phyloP scores from a whole-genome alignment of 2,888 invertebrate species.

The Pelosia muscerda region DNA sequence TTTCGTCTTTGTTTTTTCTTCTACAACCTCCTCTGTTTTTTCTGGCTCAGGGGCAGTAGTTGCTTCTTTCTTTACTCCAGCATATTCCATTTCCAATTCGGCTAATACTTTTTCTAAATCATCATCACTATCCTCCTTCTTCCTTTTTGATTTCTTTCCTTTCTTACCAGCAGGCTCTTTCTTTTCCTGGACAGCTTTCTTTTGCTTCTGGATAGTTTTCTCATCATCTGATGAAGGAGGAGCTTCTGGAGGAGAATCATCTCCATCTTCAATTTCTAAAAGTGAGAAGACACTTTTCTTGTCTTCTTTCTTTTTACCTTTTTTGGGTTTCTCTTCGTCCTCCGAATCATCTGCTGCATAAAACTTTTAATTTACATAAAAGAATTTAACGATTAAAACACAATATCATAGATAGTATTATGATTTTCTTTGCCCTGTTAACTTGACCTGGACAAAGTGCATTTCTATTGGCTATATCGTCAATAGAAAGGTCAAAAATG shows the following conservation, averaged over 20 bases:
- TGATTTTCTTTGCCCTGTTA: too few relatives aligned
- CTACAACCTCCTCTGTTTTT: slow-evolving; percentile 68
- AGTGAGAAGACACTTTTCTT: slow-evolving; percentile 89
- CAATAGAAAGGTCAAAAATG: too few relatives aligned
- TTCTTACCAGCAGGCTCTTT: slow-evolving; percentile 88
- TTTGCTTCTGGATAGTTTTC: slow-evolving; percentile 71
- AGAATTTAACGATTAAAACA: neutral
- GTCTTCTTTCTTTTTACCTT: slow-evolving; percentile 76
- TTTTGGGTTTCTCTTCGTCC: slow-evolving; percentile 80
- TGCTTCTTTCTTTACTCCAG: slow-evolving; percentile 87
- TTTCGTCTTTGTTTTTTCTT: slow-evolving; percentile 77
- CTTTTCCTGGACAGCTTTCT: slow-evolving; percentile 75
- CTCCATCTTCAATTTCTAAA: slow-evolving; percentile 89
- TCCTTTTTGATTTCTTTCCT: slow-evolving; percentile 90
- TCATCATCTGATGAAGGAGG: slow-evolving; percentile 82
- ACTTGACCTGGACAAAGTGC: too few relatives aligned
- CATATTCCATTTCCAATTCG: slow-evolving; percentile 93
- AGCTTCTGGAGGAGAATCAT: slow-evolving; percentile 78
- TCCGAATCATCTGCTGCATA: slow-evolving; percentile 74
- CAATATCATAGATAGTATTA: too few relatives aligned
- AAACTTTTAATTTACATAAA: neutral
- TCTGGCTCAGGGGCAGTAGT: slow-evolving; percentile 74
- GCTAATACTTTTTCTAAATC: slow-evolving; percentile 94
- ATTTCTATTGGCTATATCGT: too few relatives aligned
- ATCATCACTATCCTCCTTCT: slow-evolving; percentile 92